phyloP scores from a whole-genome alignment of 1,140 invertebrate genomes.

The Oreohelix idahoensis region DNA sequence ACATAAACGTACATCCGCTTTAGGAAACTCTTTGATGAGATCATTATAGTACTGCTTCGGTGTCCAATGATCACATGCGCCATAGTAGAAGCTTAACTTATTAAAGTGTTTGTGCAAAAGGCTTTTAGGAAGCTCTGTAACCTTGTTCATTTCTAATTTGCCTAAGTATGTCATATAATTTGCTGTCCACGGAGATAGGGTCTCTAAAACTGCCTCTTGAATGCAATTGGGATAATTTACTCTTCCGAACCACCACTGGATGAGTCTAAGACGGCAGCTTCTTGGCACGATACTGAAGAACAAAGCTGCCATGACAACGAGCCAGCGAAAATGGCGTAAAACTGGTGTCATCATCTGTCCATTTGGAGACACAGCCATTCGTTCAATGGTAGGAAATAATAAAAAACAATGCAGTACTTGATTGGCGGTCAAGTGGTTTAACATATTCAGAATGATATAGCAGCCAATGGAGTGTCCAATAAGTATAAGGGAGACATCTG shows the following conservation, averaged over 20 bases:
- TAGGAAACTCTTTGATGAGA: constrained; percentile 77
- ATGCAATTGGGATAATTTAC: constrained; percentile 66
- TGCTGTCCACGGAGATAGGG: constrained; percentile 68
- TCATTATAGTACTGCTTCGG: constrained; percentile 80
- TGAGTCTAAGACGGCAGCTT: constrained; percentile 54
- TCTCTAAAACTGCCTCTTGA: constrained; percentile 61
- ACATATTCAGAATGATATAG: constrained; percentile 84
- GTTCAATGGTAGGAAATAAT: constrained; percentile 87
- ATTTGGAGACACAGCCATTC: constrained; percentile 82
- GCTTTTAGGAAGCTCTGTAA: constrained; percentile 69
- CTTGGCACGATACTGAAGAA: constrained; percentile 76
- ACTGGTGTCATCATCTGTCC: constrained; percentile 76
- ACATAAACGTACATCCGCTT: constrained; percentile 79
- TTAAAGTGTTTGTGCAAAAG: constrained; percentile 65
- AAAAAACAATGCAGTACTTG: constrained; percentile 75
- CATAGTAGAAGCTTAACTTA: constrained; percentile 84
- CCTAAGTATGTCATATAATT: constrained; percentile 75
- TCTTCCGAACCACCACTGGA: constrained; percentile 62
- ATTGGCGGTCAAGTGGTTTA: constrained; percentile 66
- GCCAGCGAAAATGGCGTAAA: constrained; percentile 75
- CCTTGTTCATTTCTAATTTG: constrained; percentile 71
- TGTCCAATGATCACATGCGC: constrained; percentile 83
- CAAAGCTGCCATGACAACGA: constrained; percentile 77
- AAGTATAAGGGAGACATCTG: constrained; percentile 77
- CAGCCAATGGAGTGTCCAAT: constrained; percentile 89